Evolutionary conservation across 1,140 invertebrate genomes (phyloP).

Genomic region (Pseudomyrmex concolor): DNA sequence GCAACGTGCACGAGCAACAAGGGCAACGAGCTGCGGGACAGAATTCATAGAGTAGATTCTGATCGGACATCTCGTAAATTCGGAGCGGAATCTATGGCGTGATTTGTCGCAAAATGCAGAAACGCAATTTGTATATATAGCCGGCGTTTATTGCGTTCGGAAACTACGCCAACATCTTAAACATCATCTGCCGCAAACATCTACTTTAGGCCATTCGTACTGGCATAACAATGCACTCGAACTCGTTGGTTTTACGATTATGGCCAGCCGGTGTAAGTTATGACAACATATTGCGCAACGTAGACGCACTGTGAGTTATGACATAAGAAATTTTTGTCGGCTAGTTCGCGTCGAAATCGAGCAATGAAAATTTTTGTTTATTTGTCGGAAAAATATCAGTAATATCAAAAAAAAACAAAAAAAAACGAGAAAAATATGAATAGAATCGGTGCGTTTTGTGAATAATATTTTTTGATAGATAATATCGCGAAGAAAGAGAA

Average conservation of each 20-base stretch:
- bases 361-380: conserved; percentile 33
- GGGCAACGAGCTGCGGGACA: conserved; percentile 9
- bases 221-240: conserved; percentile 42
- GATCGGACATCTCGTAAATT: conserved; percentile 54
- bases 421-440: conserved; percentile 42
- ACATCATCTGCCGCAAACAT: not conserved
- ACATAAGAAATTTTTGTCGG: conserved; percentile 40
- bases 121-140: conserved; percentile 26
- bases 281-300: conserved; percentile 39
- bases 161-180: conserved; percentile 21
- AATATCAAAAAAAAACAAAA: conserved; percentile 16
- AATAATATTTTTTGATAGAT: conserved; percentile 8
- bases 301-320: conserved; percentile 43
- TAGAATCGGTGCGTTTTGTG: conserved; percentile 3
- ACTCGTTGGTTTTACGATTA: conserved; percentile 53
- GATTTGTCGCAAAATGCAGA: conserved; percentile 32
- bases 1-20: not conserved
- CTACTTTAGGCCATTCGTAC: conserved; percentile 15
- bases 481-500: conserved; percentile 12
- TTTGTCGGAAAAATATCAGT: conserved; percentile 17
- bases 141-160: conserved; percentile 17
- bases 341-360: not conserved
- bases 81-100: conserved; percentile 24
- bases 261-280: conserved; percentile 50
- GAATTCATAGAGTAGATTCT: conserved; percentile 32